Conservation (phyloP, 2,888 invertebrate species). For the Macroteleia sp. region DNA sequence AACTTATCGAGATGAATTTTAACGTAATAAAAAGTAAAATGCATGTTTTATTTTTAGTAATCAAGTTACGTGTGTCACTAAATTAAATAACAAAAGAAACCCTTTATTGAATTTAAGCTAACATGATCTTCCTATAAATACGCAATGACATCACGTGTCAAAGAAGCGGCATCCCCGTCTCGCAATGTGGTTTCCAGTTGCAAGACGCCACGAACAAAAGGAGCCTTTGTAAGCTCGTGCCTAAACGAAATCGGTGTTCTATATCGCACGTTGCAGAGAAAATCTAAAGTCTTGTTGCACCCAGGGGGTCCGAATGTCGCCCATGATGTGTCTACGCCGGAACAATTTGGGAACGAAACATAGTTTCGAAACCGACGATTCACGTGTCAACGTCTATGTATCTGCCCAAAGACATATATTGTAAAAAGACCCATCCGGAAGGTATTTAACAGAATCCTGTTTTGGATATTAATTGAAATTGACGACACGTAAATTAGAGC, state of each 20-base stretch:
- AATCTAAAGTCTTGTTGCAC: slow-evolving; percentile 41
- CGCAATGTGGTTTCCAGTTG: slow-evolving; percentile 82
- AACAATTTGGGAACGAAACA: background rate
- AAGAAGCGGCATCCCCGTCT: slow-evolving; percentile 58
- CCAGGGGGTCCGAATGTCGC: slow-evolving; percentile 78
- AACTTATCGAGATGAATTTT: background rate
- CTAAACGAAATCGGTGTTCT: slow-evolving; percentile 30
- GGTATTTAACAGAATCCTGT: no score
- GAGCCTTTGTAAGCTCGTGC: slow-evolving; percentile 76
- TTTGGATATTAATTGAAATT: no score
- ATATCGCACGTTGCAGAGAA: slow-evolving; percentile 64
- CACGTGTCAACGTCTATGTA: slow-evolving; percentile 21
- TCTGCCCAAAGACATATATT: slow-evolving; percentile 2
- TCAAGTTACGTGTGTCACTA: no score
- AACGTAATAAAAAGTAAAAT: no score
- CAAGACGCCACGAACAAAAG: slow-evolving; percentile 77
- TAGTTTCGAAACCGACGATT: slow-evolving; percentile 25
- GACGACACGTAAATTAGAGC: no score
- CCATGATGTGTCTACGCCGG: slow-evolving; percentile 68
- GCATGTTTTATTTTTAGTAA: no score
- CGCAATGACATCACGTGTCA: slow-evolving; percentile 37
- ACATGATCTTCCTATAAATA: slow-evolving; percentile 33
- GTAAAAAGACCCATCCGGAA: no score
- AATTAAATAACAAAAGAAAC: no score
- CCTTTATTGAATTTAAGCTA: no score